Conservation (phyloP, 2,113 vertebrate species). For the Lipotes vexillifer region DNA sequence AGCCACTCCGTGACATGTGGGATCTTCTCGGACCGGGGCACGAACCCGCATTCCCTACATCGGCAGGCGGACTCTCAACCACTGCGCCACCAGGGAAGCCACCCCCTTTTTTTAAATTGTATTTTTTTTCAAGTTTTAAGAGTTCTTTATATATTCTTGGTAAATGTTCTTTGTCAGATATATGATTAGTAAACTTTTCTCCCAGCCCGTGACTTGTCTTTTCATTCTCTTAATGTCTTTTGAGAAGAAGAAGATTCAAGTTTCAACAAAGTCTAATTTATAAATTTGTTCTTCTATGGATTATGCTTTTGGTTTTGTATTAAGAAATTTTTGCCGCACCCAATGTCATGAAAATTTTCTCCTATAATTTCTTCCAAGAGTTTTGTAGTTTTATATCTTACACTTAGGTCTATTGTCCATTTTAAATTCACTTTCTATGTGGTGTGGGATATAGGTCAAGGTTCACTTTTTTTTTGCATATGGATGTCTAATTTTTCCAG, state of each 20-base stretch:
- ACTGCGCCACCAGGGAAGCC: too few species aligned
- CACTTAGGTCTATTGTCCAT: neutral
- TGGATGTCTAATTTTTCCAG: neutral
- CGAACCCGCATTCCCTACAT: too few species aligned
- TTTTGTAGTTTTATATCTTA: neutral
- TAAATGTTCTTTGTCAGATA: too few species aligned
- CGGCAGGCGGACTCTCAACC: too few species aligned
- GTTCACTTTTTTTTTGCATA: neutral
- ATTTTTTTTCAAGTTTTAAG: too few species aligned
- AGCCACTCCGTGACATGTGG: rapidly evolving
- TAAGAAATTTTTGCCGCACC: neutral
- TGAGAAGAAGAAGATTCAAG: neutral
- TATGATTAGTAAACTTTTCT: too few species aligned
- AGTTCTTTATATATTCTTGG: too few species aligned
- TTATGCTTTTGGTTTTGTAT: neutral
- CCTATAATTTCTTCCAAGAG: neutral
- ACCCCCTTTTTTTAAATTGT: neutral
- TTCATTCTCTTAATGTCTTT: neutral
- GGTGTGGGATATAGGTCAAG: neutral
- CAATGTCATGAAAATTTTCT: neutral
- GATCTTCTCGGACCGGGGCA: too few species aligned
- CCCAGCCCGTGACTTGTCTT: too few species aligned
- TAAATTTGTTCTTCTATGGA: neutral
- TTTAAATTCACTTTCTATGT: neutral
- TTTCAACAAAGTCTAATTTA: neutral